Evolutionary conservation across 2,888 invertebrate species (phyloP), one percentile per base, ranked within the genome.

Genomic region (Watsonalla binaria): DNA sequence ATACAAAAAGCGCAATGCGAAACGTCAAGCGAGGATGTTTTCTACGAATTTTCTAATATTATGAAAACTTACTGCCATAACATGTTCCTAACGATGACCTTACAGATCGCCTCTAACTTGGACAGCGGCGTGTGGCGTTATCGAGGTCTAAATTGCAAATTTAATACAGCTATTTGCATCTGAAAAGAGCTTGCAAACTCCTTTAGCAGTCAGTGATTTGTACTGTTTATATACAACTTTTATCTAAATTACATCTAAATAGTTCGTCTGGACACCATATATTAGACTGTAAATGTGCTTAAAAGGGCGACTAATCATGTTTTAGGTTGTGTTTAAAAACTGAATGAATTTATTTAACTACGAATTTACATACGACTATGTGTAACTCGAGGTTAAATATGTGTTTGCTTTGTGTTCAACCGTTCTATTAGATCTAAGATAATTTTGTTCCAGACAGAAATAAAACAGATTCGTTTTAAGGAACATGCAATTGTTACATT

Each of bases 151-250:
- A 88, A 90, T 86, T 87, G 87, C 86, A 86, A 88, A 90, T 88
- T 87, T 87, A 87, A 90, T 87, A 86, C 85, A 84, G 78, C 81
- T 72, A 90, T 90, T 90, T 89, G 88, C 90, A 89, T 90, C 76
- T 82, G 80, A 89, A 89, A 90, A 85, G 78, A 80, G 84, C 79
- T 75, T 81, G 82, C 78, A 78, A 78, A 80, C 75, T 72, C 74
- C 80, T 83, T 84, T 84, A 81, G 76, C 81, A 72, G 70, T 73
- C 74, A 74, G 84, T 87, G 88, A 90, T 90, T 90, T 89, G 89
- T 89, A 78, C 77, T 59, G 70, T 75, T 82, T 89, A 89, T 89
- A 87, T 85, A 53, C 70, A 76, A 76, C 76, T 80, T 82, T 75
- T 77, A 89, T 90, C 89, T 88, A 78, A 86, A 87, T 84, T 78